Conservation (phyloP, 2,888 invertebrate species). For the Stomorhina lunata region DNA sequence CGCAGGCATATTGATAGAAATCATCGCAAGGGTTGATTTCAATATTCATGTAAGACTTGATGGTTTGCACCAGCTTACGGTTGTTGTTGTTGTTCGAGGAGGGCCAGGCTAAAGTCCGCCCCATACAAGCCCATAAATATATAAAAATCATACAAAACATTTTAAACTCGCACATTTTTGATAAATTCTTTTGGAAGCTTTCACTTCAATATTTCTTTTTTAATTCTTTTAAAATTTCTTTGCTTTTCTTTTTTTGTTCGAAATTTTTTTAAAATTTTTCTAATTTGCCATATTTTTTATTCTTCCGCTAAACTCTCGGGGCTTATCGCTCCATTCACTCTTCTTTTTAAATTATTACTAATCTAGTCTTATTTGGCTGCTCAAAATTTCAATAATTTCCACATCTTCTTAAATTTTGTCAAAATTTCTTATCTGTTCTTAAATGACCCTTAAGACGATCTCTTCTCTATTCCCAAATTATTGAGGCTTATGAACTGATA, state of each 20-base stretch:
- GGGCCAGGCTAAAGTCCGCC: neutral
- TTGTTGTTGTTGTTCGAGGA: neutral
- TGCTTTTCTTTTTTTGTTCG: neutral
- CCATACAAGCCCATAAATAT: no score
- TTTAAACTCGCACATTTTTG: no score
- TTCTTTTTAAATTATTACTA: conserved; percentile 18
- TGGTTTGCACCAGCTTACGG: conserved; percentile 40
- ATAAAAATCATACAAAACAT: no score
- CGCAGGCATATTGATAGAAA: conserved; percentile 69
- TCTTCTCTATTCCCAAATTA: neutral
- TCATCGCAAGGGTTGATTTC: conserved; percentile 65
- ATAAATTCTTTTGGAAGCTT: neutral
- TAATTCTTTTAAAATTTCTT: neutral
- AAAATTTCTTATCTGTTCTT: neutral
- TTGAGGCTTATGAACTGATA: conserved; percentile 10
- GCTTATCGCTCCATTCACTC: neutral
- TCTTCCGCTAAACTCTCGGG: no score
- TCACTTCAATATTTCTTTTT: neutral
- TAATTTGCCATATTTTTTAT: neutral
- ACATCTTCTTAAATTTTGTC: neutral
- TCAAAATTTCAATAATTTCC: neutral
- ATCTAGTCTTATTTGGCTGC: neutral
- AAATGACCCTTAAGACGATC: neutral
- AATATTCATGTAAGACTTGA: conserved; percentile 61
- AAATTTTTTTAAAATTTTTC: neutral